Evolutionary conservation across 2,797 vertebrate species (phyloP).

Genomic region (Chaenodraco wilsoni): DNA sequence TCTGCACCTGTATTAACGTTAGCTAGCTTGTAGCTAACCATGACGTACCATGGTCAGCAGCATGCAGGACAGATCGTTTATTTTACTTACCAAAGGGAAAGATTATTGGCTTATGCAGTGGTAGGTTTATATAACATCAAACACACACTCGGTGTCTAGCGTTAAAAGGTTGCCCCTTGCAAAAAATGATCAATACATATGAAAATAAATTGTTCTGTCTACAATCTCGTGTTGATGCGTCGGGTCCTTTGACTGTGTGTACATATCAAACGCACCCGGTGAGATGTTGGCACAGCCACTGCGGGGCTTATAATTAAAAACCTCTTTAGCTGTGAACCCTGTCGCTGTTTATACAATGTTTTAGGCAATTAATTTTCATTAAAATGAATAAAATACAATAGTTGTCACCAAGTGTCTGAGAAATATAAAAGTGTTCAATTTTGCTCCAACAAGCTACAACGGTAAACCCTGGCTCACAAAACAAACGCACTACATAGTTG

Average conservation of each 20-base stretch:
- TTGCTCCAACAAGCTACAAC: background rate
- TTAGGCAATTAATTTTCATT: accelerated
- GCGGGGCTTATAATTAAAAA: constrained; percentile 20
- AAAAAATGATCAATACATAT: background rate
- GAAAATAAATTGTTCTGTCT: constrained; percentile 1
- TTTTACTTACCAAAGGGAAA: constrained; percentile 42
- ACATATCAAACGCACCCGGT: constrained; percentile 6
- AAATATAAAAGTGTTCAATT: background rate
- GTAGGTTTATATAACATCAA: constrained; percentile 16
- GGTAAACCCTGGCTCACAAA: background rate
- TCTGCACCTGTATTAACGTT: background rate
- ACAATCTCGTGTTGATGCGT: constrained; percentile 43
- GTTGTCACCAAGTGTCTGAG: accelerated
- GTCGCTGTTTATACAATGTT: background rate
- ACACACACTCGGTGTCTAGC: background rate
- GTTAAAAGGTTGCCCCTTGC: background rate
- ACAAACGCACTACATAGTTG: constrained; percentile 37
- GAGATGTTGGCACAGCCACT: background rate
- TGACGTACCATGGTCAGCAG: background rate
- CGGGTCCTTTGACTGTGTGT: constrained; percentile 55
- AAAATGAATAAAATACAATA: accelerated
- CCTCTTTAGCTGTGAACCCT: accelerated
- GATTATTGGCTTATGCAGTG: background rate
- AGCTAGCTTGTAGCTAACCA: constrained; percentile 38
- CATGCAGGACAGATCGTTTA: background rate